These are phyloP conservation scores for Lota lota DNA, from an alignment of 2,113 vertebrate species.

Conservation along the genomic window DNA sequence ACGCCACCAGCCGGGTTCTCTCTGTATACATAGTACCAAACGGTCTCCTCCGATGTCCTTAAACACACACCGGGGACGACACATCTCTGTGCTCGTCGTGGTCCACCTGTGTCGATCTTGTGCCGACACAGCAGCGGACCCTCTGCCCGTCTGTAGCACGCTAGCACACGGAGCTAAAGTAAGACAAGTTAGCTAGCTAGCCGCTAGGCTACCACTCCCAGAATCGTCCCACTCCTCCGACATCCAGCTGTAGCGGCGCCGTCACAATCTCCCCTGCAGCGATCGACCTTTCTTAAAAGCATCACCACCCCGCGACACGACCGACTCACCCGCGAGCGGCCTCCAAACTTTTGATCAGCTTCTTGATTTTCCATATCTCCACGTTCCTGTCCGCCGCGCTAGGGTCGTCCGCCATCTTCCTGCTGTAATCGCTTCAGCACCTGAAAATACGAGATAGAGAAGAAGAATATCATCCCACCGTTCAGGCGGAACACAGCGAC, in stretches of 20 bases:
- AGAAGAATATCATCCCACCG: too few relatives aligned
- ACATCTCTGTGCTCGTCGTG: too few relatives aligned
- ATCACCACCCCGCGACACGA: background rate
- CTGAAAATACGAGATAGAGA: conserved; percentile 40
- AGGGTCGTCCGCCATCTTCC: conserved; percentile 98
- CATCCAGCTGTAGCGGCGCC: conserved; percentile 57
- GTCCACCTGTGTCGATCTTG: too few relatives aligned
- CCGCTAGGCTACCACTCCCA: conserved; percentile 71
- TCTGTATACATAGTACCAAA: background rate
- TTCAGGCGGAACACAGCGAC: background rate
- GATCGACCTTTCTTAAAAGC: too few relatives aligned
- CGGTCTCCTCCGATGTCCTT: rapidly evolving
- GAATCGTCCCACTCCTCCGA: conserved; percentile 50
- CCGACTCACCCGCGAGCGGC: conserved; percentile 87
- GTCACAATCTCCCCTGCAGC: conserved; percentile 1
- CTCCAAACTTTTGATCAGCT: conserved; percentile 97
- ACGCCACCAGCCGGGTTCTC: conserved; percentile 8
- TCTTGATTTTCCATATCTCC: conserved; percentile 99
- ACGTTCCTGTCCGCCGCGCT: conserved; percentile 96
- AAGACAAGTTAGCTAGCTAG: conserved; percentile 41
- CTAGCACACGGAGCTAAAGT: conserved; percentile 26
- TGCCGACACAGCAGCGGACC: too few relatives aligned
- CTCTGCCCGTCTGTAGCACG: conserved; percentile 22
- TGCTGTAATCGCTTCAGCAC: conserved; percentile 75
- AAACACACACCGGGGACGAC: background rate